phyloP scores from a whole-genome alignment of 37 sponge, comb jelly and placozoan genomes.

The Aplysina aerophoba region DNA sequence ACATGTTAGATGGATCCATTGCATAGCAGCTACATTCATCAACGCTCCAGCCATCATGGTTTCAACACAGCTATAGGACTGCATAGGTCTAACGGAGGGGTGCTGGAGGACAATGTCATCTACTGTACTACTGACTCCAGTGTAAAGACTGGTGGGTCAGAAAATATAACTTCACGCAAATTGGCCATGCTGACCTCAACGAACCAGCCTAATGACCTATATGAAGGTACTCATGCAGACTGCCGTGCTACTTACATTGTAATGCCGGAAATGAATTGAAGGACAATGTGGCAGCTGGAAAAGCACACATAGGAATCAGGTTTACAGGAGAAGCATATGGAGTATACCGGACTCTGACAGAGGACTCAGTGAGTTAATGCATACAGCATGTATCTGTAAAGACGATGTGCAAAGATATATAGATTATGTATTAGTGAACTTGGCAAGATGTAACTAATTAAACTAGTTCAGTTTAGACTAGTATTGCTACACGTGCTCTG shows the following conservation, averaged over 20 bases:
- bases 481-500: neutral
- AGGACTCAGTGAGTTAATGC: conserved; percentile 18
- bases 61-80: conserved; percentile 88
- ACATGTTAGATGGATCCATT: conserved; percentile 26
- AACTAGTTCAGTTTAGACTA: too few species aligned
- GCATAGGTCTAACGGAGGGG: conserved; percentile 60
- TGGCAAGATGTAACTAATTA: too few species aligned
- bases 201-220: conserved; percentile 66
- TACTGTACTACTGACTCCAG: conserved; percentile 75
- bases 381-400: too few species aligned
- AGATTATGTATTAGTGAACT: too few species aligned
- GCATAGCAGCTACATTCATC: conserved; percentile 50
- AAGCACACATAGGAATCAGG: conserved; percentile 57
- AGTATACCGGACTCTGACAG: neutral
- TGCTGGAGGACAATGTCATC: conserved; percentile 66
- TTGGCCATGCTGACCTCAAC: conserved; percentile 75
- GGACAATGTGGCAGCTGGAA: conserved; percentile 82
- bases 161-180: conserved; percentile 50
- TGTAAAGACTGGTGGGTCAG: conserved; percentile 56
- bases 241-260: conserved; percentile 83
- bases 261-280: conserved; percentile 57
- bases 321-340: conserved; percentile 70
- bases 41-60: conserved; percentile 77
- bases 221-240: conserved; percentile 84
- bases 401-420: too few species aligned